Conservation (phyloP, 2,888 invertebrate genomes). For the Podotricha telesiphe region DNA sequence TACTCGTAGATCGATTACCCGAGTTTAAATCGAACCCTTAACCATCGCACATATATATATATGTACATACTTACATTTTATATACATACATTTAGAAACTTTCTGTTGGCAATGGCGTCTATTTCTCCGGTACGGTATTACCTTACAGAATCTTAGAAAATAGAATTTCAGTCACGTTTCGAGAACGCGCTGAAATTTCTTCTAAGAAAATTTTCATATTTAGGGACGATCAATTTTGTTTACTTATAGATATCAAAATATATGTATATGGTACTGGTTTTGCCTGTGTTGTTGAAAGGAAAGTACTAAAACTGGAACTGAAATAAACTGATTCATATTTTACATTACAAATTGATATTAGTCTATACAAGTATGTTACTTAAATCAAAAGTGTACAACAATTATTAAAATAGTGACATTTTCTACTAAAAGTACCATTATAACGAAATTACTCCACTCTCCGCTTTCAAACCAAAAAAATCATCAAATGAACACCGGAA, state of each 20-base stretch:
- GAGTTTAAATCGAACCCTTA: not conserved
- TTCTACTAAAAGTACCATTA: too few species aligned
- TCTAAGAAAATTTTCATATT: not conserved
- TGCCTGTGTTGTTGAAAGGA: not conserved
- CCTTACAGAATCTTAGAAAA: not conserved
- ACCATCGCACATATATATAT: too few species aligned
- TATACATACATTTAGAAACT: too few species aligned
- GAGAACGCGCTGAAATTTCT: not conserved
- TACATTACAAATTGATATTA: too few species aligned
- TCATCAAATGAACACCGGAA: not conserved
- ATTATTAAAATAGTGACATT: too few species aligned
- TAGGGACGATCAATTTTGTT: not conserved
- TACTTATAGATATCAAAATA: not conserved
- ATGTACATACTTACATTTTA: too few species aligned
- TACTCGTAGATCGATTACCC: too few species aligned
- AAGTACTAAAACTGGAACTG: not conserved
- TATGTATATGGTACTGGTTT: not conserved
- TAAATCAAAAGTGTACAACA: too few species aligned
- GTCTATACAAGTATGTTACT: too few species aligned
- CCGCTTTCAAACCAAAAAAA: not conserved
- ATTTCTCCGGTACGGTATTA: too few species aligned
- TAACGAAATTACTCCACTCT: too few species aligned
- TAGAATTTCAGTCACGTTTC: not conserved
- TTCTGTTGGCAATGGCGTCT: too few species aligned
- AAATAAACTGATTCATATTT: not conserved